A percentile compares a stretch with the other conserved stretches of the same genome.
These are phyloP conservation scores for rat (Rattus norvegicus) DNA, from an alignment of 2,113 vertebrate species.

Conservation along the genomic window DNA sequence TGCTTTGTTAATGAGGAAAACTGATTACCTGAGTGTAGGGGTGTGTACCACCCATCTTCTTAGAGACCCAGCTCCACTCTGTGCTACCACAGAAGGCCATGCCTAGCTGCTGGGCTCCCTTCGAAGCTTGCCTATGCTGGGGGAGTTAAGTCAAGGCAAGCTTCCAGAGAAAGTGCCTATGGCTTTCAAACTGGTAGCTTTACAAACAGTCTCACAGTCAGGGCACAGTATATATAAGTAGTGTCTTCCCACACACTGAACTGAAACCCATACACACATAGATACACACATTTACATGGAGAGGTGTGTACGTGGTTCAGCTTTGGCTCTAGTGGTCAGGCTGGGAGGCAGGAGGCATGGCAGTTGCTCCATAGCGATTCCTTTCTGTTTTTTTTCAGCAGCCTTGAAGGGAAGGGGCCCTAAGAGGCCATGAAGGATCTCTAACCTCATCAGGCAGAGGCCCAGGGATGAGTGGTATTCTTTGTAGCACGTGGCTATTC, in stretches of 20 bases:
- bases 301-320: background rate
- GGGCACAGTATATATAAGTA: background rate
- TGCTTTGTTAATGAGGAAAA: background rate
- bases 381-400: constrained; percentile 49
- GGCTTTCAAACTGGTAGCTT: constrained; percentile 43
- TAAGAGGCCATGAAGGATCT: background rate
- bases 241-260: background rate
- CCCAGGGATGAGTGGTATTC: background rate
- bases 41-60: background rate
- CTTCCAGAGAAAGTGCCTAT: background rate
- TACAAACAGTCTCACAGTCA: constrained; percentile 12
- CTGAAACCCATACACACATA: background rate
- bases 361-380: background rate
- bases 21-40: background rate
- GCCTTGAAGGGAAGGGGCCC: background rate
- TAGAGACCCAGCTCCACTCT: background rate
- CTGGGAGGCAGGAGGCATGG: background rate
- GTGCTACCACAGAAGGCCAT: background rate
- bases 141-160: constrained; percentile 64
- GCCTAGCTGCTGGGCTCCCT: constrained; percentile 9
- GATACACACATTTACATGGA: background rate
- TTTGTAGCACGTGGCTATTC: background rate
- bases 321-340: background rate
- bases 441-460: background rate
- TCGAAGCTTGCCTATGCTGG: constrained; percentile 67